phyloP scores from a whole-genome alignment of 2,888 invertebrate genomes.

The Lissocephala sabroskyi region DNA sequence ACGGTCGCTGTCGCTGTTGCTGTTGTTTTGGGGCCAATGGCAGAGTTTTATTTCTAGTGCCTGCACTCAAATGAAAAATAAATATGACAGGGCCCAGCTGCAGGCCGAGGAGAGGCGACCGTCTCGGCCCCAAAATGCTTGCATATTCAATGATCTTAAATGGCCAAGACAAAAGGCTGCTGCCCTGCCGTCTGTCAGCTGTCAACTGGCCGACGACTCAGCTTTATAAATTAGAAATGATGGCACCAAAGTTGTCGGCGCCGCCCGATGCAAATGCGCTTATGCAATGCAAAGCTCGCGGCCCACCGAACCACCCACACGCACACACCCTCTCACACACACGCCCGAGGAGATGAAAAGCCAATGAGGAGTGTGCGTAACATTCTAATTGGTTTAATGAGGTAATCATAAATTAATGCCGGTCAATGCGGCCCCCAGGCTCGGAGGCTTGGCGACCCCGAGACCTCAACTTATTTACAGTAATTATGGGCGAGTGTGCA shows the following conservation, averaged over 20 bases:
- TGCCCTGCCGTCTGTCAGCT: conserved; percentile 23
- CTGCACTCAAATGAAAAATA: conserved; percentile 60
- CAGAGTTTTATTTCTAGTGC: conserved; percentile 63
- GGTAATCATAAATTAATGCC: conserved; percentile 56
- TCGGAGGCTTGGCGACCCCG: conserved; percentile 17
- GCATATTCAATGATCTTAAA: conserved; percentile 66
- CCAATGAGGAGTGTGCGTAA: conserved; percentile 23
- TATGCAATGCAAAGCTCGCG: conserved; percentile 16
- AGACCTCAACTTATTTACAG: conserved; percentile 37
- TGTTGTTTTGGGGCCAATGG: conserved; percentile 25
- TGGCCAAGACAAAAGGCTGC: conserved; percentile 57
- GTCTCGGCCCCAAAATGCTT: conserved; percentile 50
- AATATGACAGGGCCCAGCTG: conserved; percentile 47
- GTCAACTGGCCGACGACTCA: conserved; percentile 29
- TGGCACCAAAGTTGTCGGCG: conserved; percentile 18
- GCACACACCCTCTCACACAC: too few relatives aligned
- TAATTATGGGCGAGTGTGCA: conserved; percentile 25
- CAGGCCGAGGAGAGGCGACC: neutral
- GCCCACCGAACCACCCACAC: too few relatives aligned
- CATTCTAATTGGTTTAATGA: conserved; percentile 57
- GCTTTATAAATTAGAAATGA: conserved; percentile 64
- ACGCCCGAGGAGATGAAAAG: too few relatives aligned
- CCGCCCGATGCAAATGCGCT: conserved; percentile 53
- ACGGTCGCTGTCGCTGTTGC: too few relatives aligned
- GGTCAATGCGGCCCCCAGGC: neutral